Evolutionary conservation across 2,888 invertebrate genomes (phyloP).

Genomic region (Bellardia pandia): DNA sequence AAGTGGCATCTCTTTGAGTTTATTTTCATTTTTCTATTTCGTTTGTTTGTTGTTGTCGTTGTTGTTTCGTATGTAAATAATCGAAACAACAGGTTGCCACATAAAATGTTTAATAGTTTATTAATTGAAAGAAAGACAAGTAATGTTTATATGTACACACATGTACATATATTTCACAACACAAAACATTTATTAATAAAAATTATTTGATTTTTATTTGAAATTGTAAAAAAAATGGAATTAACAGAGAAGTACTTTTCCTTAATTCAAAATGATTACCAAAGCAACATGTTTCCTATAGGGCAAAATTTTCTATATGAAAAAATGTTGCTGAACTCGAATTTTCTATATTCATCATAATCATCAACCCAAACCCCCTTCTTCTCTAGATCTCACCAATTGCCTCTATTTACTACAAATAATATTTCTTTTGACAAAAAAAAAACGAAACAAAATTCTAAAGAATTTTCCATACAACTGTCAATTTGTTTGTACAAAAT

Average conservation of each 20-base stretch:
- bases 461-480: conserved; percentile 62
- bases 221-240: not conserved
- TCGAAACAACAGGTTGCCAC: conserved; percentile 45
- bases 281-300: not conserved
- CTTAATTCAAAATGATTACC: not conserved
- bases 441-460: conserved; percentile 7
- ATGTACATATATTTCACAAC: not conserved
- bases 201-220: not conserved
- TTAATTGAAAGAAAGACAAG: conserved; percentile 57
- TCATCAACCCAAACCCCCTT: too few relatives aligned
- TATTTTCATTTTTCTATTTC: not conserved
- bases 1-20: conserved; percentile 37
- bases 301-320: not conserved
- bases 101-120: conserved; percentile 32
- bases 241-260: not conserved
- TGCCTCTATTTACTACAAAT: not conserved
- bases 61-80: conserved; percentile 12
- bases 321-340: not conserved
- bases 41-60: not conserved
- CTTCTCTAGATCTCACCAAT: not conserved
- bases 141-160: not conserved
- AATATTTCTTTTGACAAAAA: conserved; percentile 34
- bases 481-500: conserved; percentile 58
- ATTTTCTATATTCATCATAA: too few relatives aligned
- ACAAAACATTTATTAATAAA: not conserved